Base-by-base conservation (phyloP, 2,797 vertebrate species). In the Antennarius maculatus region DNA sequence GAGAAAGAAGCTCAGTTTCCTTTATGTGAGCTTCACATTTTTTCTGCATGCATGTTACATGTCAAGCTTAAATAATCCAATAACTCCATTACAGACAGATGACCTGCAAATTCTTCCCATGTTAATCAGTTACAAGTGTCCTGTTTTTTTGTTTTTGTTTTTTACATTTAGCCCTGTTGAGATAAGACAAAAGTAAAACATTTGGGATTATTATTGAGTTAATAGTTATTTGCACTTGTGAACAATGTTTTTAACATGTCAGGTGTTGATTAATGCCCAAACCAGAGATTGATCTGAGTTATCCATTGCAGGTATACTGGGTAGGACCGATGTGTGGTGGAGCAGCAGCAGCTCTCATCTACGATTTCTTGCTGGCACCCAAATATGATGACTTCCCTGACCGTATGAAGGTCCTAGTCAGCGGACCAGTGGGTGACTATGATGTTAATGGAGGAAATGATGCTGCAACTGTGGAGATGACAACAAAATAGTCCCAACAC, bases 321-420 rank as follows among this genome's bases (percentile, higher is more conserved):
- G 97, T 99, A 66, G 97, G 97, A 16, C 97, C 97, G 0, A 94
- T 99, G 90, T 95, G 96, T 0, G 97, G 97, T 2, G 96, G 95
- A 0, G 94, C 95, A 4, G 92, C 93, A 0, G 97, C 97, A 0
- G 95, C 97, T 16, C 86, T 99, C 27, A 85, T 96, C 53, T 99
- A 99, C 0, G 97, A 99, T 81, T 99, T 98, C 86, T 89, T 99
- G 84, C 93, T 99, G 62, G 94, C 90, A 3, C 96, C 97, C 0
- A 95, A 97, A 67, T 93, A 81, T 65, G 94, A 95, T 0, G 94
- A 97, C 77, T 90, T 98, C 73, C 94, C 94, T 0, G 95, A 96
- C 23, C 96, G 97, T 2, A 54, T 99, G 75, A 96, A 96, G 82
- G 95, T 98, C 66, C 93, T 98, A 91, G 94, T 96, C 74, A 96